Percentiles rank a stretch among this genome's conserved stretches.
Evolutionary conservation across 2,113 vertebrate genomes (phyloP).

Genomic region (Stegostoma tigrinum): DNA sequence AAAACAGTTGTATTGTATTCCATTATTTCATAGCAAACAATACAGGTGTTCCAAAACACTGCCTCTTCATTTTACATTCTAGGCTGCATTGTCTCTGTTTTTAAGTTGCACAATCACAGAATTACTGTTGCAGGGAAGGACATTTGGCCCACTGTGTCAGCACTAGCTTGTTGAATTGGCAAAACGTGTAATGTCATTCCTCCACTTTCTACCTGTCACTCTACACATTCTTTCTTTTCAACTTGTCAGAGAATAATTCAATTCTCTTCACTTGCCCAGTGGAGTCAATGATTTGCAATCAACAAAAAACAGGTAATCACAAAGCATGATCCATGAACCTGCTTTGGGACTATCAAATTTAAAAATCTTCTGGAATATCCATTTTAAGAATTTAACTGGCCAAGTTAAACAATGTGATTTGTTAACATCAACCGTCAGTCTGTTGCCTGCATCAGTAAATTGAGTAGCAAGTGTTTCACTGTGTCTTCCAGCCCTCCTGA

Average conservation of each 20-base stretch:
- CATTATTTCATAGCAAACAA: background rate
- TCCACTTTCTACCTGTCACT: too few relatives aligned
- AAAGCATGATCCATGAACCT: background rate
- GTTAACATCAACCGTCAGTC: background rate
- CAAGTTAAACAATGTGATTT: background rate
- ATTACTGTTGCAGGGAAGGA: too few relatives aligned
- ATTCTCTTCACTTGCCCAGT: too few relatives aligned
- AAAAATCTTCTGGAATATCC: background rate
- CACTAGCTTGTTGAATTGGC: too few relatives aligned
- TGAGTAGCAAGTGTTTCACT: background rate
- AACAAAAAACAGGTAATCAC: background rate
- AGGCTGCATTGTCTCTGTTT: background rate
- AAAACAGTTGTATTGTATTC: background rate
- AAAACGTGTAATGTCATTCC: too few relatives aligned
- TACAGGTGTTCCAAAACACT: background rate
- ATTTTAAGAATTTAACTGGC: background rate
- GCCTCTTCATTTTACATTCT: background rate
- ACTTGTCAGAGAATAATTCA: too few relatives aligned
- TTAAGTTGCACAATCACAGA: background rate
- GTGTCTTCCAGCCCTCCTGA: background rate
- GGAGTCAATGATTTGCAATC: background rate
- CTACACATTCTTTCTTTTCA: too few relatives aligned
- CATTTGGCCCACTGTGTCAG: too few relatives aligned
- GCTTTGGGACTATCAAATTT: background rate
- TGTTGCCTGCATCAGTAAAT: background rate